A percentile compares a stretch with the other conserved stretches of the same genome.
phyloP scores from a whole-genome alignment of 2,888 invertebrate genomes.

The Globia sparganii region DNA sequence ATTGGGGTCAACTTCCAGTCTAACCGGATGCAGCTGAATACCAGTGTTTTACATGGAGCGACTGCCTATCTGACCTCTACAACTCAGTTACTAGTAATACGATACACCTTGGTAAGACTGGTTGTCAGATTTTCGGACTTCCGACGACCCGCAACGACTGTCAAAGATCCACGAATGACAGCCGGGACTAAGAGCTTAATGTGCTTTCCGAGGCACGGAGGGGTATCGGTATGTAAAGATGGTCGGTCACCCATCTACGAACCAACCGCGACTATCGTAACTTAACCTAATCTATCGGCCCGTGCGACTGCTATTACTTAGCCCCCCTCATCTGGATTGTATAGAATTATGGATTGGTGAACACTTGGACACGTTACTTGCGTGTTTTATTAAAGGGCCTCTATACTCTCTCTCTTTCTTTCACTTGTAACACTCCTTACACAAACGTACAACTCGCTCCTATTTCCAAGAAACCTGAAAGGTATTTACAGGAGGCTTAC shows the following conservation, averaged over 20 bases:
- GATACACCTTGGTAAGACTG: background rate
- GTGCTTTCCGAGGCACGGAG: background rate
- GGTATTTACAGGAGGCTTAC: conserved; percentile 22
- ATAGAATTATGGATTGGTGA: background rate
- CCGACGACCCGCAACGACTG: background rate
- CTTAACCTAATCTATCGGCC: background rate
- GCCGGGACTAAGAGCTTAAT: background rate
- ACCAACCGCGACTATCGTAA: too few relatives aligned
- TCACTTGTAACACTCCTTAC: background rate
- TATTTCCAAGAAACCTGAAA: conserved; percentile 5
- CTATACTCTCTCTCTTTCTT: background rate
- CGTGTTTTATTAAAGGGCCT: background rate
- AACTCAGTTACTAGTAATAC: background rate
- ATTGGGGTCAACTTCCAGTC: background rate
- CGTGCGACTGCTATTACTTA: background rate
- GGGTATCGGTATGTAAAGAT: background rate
- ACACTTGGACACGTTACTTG: background rate
- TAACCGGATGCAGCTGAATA: background rate
- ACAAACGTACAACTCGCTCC: conserved; percentile 1
- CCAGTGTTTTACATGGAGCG: background rate
- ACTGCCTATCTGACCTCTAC: background rate
- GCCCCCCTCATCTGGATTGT: background rate
- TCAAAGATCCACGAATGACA: background rate
- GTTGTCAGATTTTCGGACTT: background rate
- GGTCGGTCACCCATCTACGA: background rate